Percentiles rank a stretch among this genome's conserved stretches.
Conservation (phyloP, 2,113 vertebrate species). For the Apteryx mantelli region DNA sequence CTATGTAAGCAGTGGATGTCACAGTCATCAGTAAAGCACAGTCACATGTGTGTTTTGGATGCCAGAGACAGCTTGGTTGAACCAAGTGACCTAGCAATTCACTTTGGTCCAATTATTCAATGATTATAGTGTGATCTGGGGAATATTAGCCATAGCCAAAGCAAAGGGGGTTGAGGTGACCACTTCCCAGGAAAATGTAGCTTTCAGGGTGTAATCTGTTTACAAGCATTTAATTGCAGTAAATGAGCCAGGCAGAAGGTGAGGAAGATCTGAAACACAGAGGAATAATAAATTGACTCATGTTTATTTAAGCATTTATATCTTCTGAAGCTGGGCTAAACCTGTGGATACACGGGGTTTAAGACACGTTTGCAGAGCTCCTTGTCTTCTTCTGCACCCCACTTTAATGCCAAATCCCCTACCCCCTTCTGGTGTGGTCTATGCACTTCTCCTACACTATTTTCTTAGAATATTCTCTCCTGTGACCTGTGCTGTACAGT, state of each 20-base stretch:
- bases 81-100: background rate
- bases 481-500: background rate
- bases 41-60: background rate
- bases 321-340: slow-evolving; percentile 39
- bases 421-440: background rate
- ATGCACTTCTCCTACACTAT: background rate
- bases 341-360: background rate
- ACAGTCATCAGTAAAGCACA: background rate
- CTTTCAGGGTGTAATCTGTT: slow-evolving; percentile 61
- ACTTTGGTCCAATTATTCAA: background rate
- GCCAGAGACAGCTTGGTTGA: background rate
- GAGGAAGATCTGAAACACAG: slow-evolving; percentile 60
- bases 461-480: background rate
- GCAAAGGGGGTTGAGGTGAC: slow-evolving; percentile 39
- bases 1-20: background rate
- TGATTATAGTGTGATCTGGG: slow-evolving; percentile 5
- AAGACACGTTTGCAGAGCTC: background rate
- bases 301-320: slow-evolving; percentile 59
- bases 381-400: background rate
- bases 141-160: background rate
- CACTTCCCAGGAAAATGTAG: slow-evolving; percentile 37
- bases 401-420: background rate
- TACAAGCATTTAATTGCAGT: slow-evolving; percentile 65
- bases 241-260: slow-evolving; percentile 67
- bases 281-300: slow-evolving; percentile 61